Conservation (phyloP, 2,113 vertebrate genomes). For the Balaenoptera acutorostrata region DNA sequence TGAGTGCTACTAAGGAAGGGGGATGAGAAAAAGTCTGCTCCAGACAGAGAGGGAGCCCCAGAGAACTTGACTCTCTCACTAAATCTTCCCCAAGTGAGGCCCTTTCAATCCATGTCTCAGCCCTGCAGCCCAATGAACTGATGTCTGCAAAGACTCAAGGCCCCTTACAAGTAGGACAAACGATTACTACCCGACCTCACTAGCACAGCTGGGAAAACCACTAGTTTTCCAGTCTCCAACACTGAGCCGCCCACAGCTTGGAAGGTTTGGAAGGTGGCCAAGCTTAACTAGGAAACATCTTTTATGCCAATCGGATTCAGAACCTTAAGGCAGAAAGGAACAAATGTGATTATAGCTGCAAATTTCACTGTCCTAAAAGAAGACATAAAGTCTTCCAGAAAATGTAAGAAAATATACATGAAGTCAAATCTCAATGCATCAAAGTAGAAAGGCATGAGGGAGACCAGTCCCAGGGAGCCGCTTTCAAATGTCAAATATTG, state of each 20-base stretch:
- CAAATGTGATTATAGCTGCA: accelerated
- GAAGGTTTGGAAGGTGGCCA: neutral
- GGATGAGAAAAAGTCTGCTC: too few relatives aligned
- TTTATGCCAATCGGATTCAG: neutral
- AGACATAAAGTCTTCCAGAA: neutral
- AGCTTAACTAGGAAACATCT: neutral
- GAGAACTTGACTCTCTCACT: neutral
- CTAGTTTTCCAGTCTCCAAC: neutral
- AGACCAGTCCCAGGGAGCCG: accelerated
- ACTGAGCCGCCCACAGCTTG: neutral
- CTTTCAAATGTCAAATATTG: neutral
- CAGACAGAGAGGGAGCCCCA: accelerated
- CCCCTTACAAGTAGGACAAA: accelerated
- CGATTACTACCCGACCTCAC: neutral
- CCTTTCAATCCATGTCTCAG: accelerated
- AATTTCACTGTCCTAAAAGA: neutral
- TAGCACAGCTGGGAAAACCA: neutral
- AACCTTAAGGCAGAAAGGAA: neutral
- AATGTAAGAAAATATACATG: neutral
- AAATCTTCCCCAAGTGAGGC: accelerated
- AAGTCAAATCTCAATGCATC: neutral
- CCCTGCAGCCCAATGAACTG: neutral
- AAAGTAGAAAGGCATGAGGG: accelerated
- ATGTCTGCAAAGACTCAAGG: neutral
- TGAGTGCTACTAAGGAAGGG: neutral